Conservation (phyloP, 2,888 invertebrate genomes). For the Choreutis nemorana region DNA sequence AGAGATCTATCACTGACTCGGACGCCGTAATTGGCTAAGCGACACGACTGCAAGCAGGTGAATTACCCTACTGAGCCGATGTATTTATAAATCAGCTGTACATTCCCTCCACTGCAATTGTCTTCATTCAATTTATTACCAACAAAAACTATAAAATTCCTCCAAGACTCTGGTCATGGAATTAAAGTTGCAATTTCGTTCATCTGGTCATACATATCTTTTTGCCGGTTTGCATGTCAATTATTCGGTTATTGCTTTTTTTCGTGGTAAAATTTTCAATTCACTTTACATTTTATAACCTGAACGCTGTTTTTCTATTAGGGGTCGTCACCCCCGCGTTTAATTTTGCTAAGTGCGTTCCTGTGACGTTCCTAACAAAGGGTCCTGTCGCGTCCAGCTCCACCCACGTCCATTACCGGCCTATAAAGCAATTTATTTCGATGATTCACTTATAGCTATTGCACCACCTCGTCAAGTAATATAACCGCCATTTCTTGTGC, state of each 20-base stretch:
- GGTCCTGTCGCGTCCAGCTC: constrained; percentile 47
- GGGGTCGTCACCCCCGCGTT: constrained; percentile 37
- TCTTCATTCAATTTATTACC: too few species aligned
- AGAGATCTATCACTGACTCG: constrained; percentile 39
- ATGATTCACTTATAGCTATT: constrained; percentile 51
- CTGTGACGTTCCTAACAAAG: constrained; percentile 52
- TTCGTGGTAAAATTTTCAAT: too few species aligned
- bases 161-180: too few species aligned
- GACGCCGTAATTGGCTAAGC: constrained; percentile 37
- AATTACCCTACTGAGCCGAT: constrained; percentile 14
- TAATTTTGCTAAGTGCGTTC: constrained; percentile 60
- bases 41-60: constrained; percentile 35
- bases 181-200: too few species aligned
- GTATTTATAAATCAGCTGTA: neutral
- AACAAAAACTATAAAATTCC: too few species aligned
- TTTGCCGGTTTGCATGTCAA: too few species aligned
- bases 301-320: constrained; percentile 17
- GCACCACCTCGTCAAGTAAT: too few species aligned
- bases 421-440: constrained; percentile 46
- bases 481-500: too few species aligned
- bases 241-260: too few species aligned
- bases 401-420: constrained; percentile 44
- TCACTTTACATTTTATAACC: constrained; percentile 4
- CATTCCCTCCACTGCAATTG: neutral
- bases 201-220: too few species aligned